phyloP scores from a whole-genome alignment of 2,888 invertebrate species.

The Cabera pusaria region DNA sequence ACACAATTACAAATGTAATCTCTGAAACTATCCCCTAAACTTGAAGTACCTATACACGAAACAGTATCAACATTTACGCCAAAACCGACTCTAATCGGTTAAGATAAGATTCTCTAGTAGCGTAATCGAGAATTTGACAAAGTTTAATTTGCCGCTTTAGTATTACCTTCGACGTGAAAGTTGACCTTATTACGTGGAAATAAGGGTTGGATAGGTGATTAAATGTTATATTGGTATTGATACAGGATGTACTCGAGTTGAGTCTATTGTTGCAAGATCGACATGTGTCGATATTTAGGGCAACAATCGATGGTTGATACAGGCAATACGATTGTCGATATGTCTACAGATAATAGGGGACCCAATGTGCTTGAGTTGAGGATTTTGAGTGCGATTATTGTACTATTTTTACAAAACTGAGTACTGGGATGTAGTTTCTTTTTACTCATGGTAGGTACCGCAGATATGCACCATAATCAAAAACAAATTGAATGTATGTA shows the following conservation, averaged over 20 bases:
- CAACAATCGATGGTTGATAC: slow-evolving; percentile 44
- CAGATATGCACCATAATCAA: too few species aligned
- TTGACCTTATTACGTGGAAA: slow-evolving; percentile 33
- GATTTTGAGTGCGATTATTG: slow-evolving; percentile 4
- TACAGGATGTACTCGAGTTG: slow-evolving; percentile 61
- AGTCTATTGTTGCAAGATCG: slow-evolving; percentile 60
- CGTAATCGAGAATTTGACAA: slow-evolving; percentile 14
- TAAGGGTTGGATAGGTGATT: slow-evolving; percentile 29
- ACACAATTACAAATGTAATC: slow-evolving; percentile 74
- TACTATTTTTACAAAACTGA: too few species aligned
- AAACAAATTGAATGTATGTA: too few species aligned
- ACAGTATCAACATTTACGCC: slow-evolving; percentile 2
- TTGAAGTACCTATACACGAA: slow-evolving; percentile 58
- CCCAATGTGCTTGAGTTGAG: slow-evolving; percentile 20
- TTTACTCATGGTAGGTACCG: neutral
- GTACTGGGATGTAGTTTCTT: neutral
- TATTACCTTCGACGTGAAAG: slow-evolving; percentile 33
- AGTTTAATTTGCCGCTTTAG: slow-evolving; percentile 19
- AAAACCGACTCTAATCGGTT: slow-evolving; percentile 21
- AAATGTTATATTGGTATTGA: slow-evolving; percentile 35
- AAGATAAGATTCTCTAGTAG: slow-evolving; percentile 22
- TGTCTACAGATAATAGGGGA: slow-evolving; percentile 18
- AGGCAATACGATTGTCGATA: slow-evolving; percentile 36
- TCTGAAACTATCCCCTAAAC: slow-evolving; percentile 66
- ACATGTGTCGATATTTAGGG: slow-evolving; percentile 72